Evolutionary conservation across 2,797 vertebrate species (phyloP), one percentile per base, ranked within the genome.

Genomic region (Tangara arthus): DNA sequence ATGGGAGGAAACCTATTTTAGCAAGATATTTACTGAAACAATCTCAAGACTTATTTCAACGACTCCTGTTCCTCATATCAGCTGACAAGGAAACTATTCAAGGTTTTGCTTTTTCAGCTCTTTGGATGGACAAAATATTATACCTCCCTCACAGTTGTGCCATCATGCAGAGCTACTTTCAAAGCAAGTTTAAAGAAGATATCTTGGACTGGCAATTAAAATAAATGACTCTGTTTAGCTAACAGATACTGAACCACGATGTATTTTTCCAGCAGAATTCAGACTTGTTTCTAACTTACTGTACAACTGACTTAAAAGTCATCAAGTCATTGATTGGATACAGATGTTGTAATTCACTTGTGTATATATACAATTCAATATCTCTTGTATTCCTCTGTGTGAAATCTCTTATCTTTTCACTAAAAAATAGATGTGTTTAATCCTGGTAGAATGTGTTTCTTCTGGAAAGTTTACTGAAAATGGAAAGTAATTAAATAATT

Each of bases 401-500:
- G 76, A 81, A 88, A 47, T 39, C 47, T 76, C 37, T 95, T 96
- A 95, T 95, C 78, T 94, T 57, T 86, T 84, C 41, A 60, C 59
- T 73, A 42, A 94, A 91, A 97, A 85, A 76, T 60, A 89, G 81
- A 93, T 89, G 35, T 63, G 39, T 32, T 89, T 49, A 95, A 91
- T 81, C 35, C 34, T 90, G 61, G 65, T 59, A 93, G 32, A 94
- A 81, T 65, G 63, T 80, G 41, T 88, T 94, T 73, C 53, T 73
- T 95, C 80, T 87, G 42, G 73, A 93, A 97, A 96, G 46, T 87
- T 94, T 96, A 68, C 71, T 88, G 34, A 84, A 55, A 90, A 79
- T 79, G 49, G 47, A 91, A 84, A 75, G 88, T 93, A 90, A 96
- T 90, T 96, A 96, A 97, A 95, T 97, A 97, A 92, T 64, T 81